Percentiles rank a stretch among this genome's conserved stretches.
These are phyloP conservation scores for Mechanitis messenoides DNA, from an alignment of 2,888 invertebrate species.

Conservation along the genomic window DNA sequence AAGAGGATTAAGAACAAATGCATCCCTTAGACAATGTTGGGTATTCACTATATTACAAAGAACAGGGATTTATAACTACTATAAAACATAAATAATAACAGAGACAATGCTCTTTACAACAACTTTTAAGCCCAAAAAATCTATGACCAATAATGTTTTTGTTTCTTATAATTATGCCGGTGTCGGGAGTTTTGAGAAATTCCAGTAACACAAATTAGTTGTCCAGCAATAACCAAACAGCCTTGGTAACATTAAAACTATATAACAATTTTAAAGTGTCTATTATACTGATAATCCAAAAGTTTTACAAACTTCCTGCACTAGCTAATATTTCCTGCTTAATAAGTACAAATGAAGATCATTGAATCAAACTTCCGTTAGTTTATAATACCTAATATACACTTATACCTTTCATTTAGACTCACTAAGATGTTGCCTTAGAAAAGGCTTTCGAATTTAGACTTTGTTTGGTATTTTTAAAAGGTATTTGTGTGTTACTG, in stretches of 20 bases:
- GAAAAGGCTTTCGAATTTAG: background rate
- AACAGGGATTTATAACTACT: slow-evolving; percentile 41
- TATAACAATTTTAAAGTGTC: slow-evolving; percentile 9
- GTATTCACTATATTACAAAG: slow-evolving; percentile 36
- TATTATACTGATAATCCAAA: slow-evolving; percentile 7
- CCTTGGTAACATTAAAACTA: background rate
- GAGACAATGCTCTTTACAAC: slow-evolving; percentile 57
- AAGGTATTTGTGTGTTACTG: slow-evolving; percentile 12
- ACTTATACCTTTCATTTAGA: slow-evolving; percentile 7
- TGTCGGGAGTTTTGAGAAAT: slow-evolving; percentile 15
- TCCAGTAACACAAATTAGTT: background rate
- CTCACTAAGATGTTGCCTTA: slow-evolving; percentile 10
- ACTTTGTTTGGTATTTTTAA: background rate
- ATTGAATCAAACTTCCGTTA: slow-evolving; percentile 18
- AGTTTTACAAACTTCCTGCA: slow-evolving; percentile 12
- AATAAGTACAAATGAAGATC: slow-evolving; percentile 14
- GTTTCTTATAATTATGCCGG: slow-evolving; percentile 35
- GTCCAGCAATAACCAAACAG: background rate
- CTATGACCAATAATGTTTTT: slow-evolving; percentile 43
- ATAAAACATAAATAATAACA: slow-evolving; percentile 46
- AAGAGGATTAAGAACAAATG: slow-evolving; percentile 20
- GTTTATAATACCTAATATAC: background rate
- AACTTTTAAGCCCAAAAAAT: slow-evolving; percentile 46
- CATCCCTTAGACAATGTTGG: slow-evolving; percentile 27
- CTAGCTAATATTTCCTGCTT: slow-evolving; percentile 22